A percentile compares a stretch with the other conserved stretches of the same genome.
Evolutionary conservation across 2,113 vertebrate species (phyloP).

Genomic region (Cisticola juncidis): DNA sequence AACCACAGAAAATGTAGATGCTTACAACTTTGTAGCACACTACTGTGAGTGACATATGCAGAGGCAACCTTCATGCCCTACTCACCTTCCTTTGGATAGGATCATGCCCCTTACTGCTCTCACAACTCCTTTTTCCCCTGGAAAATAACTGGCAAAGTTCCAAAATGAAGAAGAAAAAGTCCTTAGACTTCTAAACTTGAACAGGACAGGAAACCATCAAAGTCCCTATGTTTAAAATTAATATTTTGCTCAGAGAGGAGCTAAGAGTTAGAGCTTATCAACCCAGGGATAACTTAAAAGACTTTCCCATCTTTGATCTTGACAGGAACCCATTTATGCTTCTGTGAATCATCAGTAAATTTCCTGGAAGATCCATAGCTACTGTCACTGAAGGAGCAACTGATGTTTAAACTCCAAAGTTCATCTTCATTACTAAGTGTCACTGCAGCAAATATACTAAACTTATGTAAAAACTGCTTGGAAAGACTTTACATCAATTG

Average conservation of each 20-base stretch:
- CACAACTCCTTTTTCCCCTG: neutral
- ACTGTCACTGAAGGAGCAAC: neutral
- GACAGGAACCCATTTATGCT: neutral
- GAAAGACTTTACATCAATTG: neutral
- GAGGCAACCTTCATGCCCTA: neutral
- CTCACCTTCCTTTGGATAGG: neutral
- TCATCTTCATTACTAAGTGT: neutral
- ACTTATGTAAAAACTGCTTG: neutral
- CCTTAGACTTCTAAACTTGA: neutral
- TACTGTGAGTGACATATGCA: neutral
- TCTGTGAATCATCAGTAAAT: neutral
- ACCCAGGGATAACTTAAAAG: neutral
- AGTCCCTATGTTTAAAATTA: neutral
- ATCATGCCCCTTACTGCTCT: neutral
- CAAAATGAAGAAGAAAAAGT: neutral
- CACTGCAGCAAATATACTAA: neutral
- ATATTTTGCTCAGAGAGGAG: neutral
- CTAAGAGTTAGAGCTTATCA: neutral
- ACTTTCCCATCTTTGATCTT: neutral
- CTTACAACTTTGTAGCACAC: neutral
- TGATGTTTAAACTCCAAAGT: neutral
- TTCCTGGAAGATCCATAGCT: neutral
- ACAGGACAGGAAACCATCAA: neutral
- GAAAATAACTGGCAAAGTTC: neutral
- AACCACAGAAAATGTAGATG: neutral